Evolutionary conservation across 2,888 invertebrate genomes (phyloP), one percentile per base, ranked within the genome.

Genomic region (Acanthosepion esculentum): DNA sequence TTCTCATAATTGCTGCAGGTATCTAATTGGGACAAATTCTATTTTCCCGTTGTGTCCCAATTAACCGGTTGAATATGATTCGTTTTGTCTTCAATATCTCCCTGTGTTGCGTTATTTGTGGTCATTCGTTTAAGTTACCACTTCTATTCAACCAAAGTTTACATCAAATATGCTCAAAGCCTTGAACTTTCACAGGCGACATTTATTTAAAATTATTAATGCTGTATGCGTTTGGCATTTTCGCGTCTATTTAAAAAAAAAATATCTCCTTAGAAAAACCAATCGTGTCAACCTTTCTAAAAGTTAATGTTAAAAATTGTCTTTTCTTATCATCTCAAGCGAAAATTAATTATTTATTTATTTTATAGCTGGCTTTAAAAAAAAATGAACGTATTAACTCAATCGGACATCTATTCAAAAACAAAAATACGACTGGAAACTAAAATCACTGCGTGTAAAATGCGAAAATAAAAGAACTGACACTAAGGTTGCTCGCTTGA

Each of bases 321-420:
- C 15, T 78, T 18, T 78, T 78, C 12, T 78, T 33, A 78, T n/a
- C 78, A 78, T n/a, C 78, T 78, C n/a, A 18, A 78, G 15, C n/a
- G n/a, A 18, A 78, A n/a, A 78, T 78, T 78, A 78, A 33, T 78
- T 33, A 33, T 78, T 78, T 78, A 8, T 78, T 29, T 15, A 78
- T 78, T 78, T 78, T 29, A 3, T 8, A 78, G 10, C n/a, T 10
- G 78, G 78, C 12, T 78, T 78, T 78, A 15, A 78, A 78, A 41
- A 41, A 78, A 33, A 78, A n/a, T n/a, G n/a, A 78, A 78, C 78
- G 78, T n/a, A 78, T 78, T 78, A 78, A 78, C 78, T 78, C 78
- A 78, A 78, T 78, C 78, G n/a, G 78, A 78, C n/a, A n/a, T 8
- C 78, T 33, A 78, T 78, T 33, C 10, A 78, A 78, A 78, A 33